These are phyloP conservation scores for Scopus umbretta DNA, from an alignment of 2,113 vertebrate genomes.

Conservation along the genomic window DNA sequence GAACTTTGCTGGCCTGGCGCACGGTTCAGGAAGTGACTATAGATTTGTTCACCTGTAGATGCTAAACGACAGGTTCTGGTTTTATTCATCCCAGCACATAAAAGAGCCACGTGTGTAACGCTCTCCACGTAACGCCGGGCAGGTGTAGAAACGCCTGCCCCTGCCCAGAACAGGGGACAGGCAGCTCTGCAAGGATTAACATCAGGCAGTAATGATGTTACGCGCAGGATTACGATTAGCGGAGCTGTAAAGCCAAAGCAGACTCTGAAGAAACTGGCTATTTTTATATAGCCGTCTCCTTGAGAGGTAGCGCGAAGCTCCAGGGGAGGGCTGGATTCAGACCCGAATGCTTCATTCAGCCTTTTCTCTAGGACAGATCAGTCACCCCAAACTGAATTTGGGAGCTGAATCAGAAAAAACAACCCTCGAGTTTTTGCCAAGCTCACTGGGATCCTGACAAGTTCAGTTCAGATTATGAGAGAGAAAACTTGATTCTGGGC, in stretches of 20 bases:
- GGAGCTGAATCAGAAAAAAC: not conserved
- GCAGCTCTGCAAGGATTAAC: not conserved
- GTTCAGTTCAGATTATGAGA: not conserved
- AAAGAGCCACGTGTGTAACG: not conserved
- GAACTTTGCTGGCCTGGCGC: too few relatives aligned
- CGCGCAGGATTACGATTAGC: not conserved
- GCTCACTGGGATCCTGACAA: not conserved
- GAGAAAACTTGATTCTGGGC: not conserved
- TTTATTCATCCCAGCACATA: not conserved
- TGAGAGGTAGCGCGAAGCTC: not conserved
- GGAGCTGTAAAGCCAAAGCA: not conserved
- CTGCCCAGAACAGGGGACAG: not conserved
- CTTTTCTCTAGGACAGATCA: not conserved
- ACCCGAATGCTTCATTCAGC: not conserved
- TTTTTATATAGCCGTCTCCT: not conserved
- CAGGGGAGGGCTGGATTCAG: not conserved
- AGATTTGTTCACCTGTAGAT: not conserved
- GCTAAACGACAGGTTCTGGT: not conserved
- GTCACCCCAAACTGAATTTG: not conserved
- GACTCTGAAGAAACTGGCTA: not conserved
- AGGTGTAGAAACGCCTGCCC: not conserved
- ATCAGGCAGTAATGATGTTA: not conserved
- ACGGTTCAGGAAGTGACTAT: not conserved
- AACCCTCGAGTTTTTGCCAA: not conserved
- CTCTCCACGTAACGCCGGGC: fast-evolving